Conservation (phyloP, 2,797 vertebrate species). For the Sarcophilus harrisii region DNA sequence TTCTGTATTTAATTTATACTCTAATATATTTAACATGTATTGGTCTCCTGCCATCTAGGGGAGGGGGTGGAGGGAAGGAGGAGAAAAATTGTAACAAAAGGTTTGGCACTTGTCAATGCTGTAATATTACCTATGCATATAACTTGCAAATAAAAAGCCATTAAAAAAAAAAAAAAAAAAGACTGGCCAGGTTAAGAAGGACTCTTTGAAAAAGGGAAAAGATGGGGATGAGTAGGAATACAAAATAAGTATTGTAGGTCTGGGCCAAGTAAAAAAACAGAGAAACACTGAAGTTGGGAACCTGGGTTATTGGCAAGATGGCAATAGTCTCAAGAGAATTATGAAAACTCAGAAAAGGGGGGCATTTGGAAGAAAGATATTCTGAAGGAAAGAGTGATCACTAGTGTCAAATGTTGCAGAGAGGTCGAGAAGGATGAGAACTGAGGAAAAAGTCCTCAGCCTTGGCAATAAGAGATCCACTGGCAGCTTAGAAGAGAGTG, state of each 20-base stretch:
- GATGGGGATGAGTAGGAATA: neutral
- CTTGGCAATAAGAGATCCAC: neutral
- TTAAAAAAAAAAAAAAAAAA: no score
- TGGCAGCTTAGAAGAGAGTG: neutral
- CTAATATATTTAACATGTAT: no score
- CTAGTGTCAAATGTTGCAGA: neutral
- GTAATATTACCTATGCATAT: no score
- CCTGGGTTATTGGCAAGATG: neutral
- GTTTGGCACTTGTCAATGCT: no score
- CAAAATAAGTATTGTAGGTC: neutral
- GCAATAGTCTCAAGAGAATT: neutral
- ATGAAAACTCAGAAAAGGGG: neutral
- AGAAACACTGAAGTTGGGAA: neutral
- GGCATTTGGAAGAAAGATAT: neutral
- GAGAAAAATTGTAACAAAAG: no score
- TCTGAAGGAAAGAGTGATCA: neutral
- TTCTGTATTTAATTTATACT: no score
- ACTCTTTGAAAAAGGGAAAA: no score
- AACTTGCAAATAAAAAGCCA: no score
- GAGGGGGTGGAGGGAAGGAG: no score
- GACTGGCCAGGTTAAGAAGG: no score
- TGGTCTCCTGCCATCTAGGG: no score
- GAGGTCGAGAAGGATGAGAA: neutral
- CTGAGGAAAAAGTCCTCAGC: neutral
- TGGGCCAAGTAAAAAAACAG: neutral